Base-by-base conservation (phyloP, 2,888 invertebrate genomes). In the Taenaris catops region DNA sequence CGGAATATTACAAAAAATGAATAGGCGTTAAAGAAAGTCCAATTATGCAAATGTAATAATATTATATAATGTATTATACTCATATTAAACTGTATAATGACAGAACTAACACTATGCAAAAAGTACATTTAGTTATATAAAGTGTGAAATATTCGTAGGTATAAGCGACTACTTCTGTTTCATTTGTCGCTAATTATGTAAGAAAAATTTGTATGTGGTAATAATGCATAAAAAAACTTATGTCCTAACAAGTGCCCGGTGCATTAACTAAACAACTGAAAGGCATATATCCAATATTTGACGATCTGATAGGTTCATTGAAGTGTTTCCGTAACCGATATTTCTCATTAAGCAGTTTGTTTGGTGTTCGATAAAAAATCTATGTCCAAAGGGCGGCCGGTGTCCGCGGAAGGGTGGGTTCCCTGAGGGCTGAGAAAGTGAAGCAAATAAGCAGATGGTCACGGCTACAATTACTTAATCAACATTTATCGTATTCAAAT, bases 271-370 rank as follows among this genome's bases (percentile, higher is more conserved):
- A 31, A 27, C 9, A 64, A 58, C 41, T 51, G 51, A 57, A 61
- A 56, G 58, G 51, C 43, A 41, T 41, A 42, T 3, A 44, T 53
- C 57, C 73, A 79, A 83, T 79, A 76, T 83, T 84, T 67, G 63
- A 71, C 58, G 67, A 68, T 73, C 56, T 63, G 74, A 73, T 74
- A 75, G 66, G 61, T 55, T 59, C 59, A 54, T 55, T 63, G 53
- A 64, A 78, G 78, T 73, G 70, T 80, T 80, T 81, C 76, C 75
- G 84, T 78, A 76, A 83, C 79, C 65, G 76, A 84, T 84, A 83
- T 81, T 80, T 76, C 80, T 84, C 81, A 76, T 86, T 83, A 76
- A 57, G 55, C 57, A 51, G 49, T 53, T 63, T 83, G 73, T 81
- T 83, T 79, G 70, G 55, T 42, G 48, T 66, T 51, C 54, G 72